Evolutionary conservation across 1,140 invertebrate genomes (phyloP).

Genomic region (Megalopta genalis): DNA sequence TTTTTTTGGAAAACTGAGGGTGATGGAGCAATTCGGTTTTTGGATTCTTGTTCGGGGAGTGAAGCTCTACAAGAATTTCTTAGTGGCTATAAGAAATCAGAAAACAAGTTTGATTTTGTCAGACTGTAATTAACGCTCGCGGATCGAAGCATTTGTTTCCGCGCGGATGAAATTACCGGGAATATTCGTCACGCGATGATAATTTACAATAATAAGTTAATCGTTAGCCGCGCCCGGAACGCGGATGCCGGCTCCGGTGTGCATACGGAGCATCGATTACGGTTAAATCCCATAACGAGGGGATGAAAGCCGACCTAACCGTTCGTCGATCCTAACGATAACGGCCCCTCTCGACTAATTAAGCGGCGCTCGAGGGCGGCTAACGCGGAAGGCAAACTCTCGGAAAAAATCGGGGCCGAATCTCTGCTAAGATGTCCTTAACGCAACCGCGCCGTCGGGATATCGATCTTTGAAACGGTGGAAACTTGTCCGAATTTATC

Average conservation of each 20-base stretch:
- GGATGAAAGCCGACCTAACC: conserved; percentile 20
- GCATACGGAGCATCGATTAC: conserved; percentile 38
- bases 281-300: conserved; percentile 30
- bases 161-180: background rate
- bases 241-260: conserved; percentile 13
- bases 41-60: no score
- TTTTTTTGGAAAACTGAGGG: no score
- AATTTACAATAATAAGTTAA: conserved; percentile 6
- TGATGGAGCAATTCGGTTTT: no score
- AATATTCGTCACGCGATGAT: background rate
- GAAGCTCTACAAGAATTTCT: no score
- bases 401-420: conserved; percentile 22
- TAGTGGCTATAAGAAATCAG: no score
- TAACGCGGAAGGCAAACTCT: background rate
- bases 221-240: conserved; percentile 16
- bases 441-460: background rate
- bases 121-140: background rate
- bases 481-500: no score
- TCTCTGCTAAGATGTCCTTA: background rate
- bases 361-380: conserved; percentile 15
- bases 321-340: conserved; percentile 47
- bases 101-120: no score
- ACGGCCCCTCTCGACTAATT: conserved; percentile 43
- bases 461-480: background rate
- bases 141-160: background rate